Base-by-base conservation (phyloP, 2,797 vertebrate species). In the Leuciscus waleckii region DNA sequence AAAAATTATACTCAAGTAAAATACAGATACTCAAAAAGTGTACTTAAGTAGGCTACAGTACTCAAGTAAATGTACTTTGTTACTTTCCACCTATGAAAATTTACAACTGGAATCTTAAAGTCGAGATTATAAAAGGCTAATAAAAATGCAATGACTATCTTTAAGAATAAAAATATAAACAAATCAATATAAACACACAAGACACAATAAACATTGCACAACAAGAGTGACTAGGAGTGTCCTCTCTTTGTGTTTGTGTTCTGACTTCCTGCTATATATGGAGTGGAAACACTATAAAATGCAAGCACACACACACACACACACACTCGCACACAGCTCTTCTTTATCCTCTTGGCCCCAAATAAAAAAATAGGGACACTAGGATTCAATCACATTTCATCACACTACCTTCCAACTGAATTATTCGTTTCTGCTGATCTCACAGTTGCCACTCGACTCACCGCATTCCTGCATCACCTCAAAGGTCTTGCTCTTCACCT, bases 381-480 rank as follows among this genome's bases (percentile, higher is more conserved):
- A 11, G 41, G 19, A 35, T 23, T 32, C 88, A 90, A n/a, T 32
- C 4, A 35, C 16, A n/a, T 70, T 21, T 81, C 74, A 69, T 16
- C 71, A 69, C 32, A 86, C 49, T 21, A 70, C 37, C n/a, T 29
- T 71, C 1, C 58, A 8, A 43, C 11, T 67, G 56, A 80, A 35
- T 51, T 61, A 58, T 67, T 71, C 37, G 41, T 76, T 74, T 51
- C 56, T 37, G 13, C 11, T 23, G 46, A 54, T 75, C 26, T 29
- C 7, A 14, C 17, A 54, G 73, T 51, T 56, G 49, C 49, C n/a
- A 35, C 23, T 65, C 39, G 70, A 92, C 98, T 97, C 89, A 99
- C 98, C 98, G 2, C 97, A 99, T 86, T 99, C 95, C 85, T 95
- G 94, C 97, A 99, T 97, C 81, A 99, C 98, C 94, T 98, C 96